Evolutionary conservation across 2,113 vertebrate species (phyloP).

Genomic region (Copsychus sechellarum): DNA sequence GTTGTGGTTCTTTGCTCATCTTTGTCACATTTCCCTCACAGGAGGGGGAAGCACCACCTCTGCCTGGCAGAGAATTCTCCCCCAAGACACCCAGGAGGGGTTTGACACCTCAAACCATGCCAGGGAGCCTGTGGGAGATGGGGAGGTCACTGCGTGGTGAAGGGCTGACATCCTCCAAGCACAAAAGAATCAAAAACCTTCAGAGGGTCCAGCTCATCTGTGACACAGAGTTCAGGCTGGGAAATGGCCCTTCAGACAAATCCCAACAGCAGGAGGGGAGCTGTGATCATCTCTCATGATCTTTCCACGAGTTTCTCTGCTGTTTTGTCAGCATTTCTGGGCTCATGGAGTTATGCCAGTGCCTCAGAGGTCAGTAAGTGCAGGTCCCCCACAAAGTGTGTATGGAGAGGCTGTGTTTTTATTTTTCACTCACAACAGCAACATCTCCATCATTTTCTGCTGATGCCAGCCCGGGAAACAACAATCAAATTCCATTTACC

Average conservation of each 20-base stretch:
- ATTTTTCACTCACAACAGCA: not conserved
- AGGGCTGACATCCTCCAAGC: not conserved
- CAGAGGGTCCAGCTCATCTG: not conserved
- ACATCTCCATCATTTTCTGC: not conserved
- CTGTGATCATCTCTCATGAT: not conserved
- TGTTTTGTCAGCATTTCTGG: not conserved
- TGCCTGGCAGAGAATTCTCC: not conserved
- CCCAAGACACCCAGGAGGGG: not conserved
- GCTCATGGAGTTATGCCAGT: accelerated
- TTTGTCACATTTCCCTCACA: too few relatives aligned
- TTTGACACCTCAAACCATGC: accelerated
- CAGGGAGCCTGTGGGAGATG: not conserved
- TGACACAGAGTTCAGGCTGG: not conserved
- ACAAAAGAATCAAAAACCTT: not conserved
- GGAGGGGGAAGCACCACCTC: not conserved
- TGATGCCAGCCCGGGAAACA: not conserved
- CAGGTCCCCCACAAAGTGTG: not conserved
- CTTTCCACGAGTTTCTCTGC: not conserved
- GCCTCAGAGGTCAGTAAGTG: not conserved
- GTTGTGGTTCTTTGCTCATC: too few relatives aligned
- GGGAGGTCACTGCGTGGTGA: accelerated
- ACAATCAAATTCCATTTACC: not conserved
- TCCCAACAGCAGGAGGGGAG: not conserved
- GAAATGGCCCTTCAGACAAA: not conserved
- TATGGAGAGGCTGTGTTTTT: not conserved